Percentiles rank a stretch among this genome's conserved stretches.
phyloP scores from a whole-genome alignment of 2,797 vertebrate genomes.

The Echeneis naucrates region DNA sequence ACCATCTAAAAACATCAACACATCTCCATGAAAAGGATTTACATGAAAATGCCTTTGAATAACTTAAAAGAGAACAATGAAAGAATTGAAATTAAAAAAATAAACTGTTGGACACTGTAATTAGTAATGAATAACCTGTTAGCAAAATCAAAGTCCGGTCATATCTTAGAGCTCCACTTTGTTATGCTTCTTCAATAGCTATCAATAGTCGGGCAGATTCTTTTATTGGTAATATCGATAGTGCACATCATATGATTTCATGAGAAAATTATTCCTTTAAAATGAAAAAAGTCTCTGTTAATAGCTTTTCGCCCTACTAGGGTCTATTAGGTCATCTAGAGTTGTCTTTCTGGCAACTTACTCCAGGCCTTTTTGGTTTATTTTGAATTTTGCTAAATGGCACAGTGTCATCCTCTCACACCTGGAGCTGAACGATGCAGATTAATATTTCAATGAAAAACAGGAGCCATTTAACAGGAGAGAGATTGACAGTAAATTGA shows the following conservation, averaged over 20 bases:
- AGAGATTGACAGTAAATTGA: constrained; percentile 37
- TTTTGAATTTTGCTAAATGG: constrained; percentile 58
- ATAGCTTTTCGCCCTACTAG: constrained; percentile 31
- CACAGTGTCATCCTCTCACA: constrained; percentile 35
- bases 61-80: constrained; percentile 23
- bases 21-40: constrained; percentile 17
- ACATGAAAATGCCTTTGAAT: constrained; percentile 4
- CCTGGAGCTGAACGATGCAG: constrained; percentile 24
- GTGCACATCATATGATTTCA: constrained; percentile 33
- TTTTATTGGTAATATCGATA: constrained; percentile 46
- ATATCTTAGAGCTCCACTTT: constrained; percentile 18
- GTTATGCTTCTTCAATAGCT: constrained; percentile 38
- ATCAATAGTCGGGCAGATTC: constrained; percentile 33
- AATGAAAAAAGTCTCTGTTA: constrained; percentile 38
- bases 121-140: constrained; percentile 60
- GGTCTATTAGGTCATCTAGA: constrained; percentile 30
- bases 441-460: constrained; percentile 35
- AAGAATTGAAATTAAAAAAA: constrained; percentile 27
- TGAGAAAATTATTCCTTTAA: constrained; percentile 43
- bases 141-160: constrained; percentile 43
- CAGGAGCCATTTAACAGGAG: constrained; percentile 36
- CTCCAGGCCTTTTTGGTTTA: constrained; percentile 45
- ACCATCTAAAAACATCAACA: background rate
- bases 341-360: constrained; percentile 11
- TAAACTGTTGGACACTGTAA: constrained; percentile 39